Evolutionary conservation across 2,888 invertebrate genomes (phyloP).

Genomic region (Patella depressa): DNA sequence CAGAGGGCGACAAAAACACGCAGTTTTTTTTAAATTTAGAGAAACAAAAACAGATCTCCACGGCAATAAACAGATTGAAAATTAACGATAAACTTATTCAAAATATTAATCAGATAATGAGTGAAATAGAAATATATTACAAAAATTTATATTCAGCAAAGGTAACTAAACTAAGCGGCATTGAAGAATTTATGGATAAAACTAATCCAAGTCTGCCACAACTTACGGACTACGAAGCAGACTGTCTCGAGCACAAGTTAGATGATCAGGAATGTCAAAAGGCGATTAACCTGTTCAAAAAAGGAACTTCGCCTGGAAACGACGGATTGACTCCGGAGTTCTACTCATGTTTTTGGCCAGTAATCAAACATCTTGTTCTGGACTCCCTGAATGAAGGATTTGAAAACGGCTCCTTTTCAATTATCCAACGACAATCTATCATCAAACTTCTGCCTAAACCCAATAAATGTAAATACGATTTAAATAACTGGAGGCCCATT

Average conservation of each 20-base stretch:
- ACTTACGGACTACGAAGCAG: neutral
- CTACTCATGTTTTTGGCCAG: neutral
- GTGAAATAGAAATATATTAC: too few species aligned
- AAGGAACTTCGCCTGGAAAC: neutral
- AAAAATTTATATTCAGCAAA: too few species aligned
- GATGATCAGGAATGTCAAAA: neutral
- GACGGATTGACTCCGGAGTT: neutral
- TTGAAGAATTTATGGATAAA: too few species aligned
- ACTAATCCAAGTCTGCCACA: neutral
- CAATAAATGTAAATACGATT: neutral
- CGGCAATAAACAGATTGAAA: too few species aligned
- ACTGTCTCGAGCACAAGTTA: neutral
- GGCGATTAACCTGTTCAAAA: neutral
- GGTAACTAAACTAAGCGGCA: too few species aligned
- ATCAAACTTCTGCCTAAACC: neutral
- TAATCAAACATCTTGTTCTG: neutral
- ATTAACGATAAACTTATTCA: too few species aligned
- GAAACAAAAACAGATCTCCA: too few species aligned
- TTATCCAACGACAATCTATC: neutral
- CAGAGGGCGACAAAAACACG: too few species aligned
- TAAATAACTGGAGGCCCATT: neutral
- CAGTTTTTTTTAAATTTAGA: too few species aligned
- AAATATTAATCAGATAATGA: too few species aligned
- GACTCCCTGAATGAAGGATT: neutral
- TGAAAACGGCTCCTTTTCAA: neutral